Evolutionary conservation across 2,797 vertebrate species (phyloP).

Genomic region (Tangara arthus): DNA sequence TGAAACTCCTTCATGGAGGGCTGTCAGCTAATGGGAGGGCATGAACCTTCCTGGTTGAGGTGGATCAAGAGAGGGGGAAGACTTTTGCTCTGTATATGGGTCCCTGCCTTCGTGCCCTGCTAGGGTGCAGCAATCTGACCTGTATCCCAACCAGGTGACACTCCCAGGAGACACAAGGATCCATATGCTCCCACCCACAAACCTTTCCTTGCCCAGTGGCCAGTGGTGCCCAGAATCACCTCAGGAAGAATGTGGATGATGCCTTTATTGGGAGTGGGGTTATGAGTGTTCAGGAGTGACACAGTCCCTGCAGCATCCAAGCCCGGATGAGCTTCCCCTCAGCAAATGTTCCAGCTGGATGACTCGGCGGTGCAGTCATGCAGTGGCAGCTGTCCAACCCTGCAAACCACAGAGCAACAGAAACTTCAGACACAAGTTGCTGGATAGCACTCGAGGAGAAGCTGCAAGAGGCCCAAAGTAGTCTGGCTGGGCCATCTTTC

Average conservation of each 20-base stretch:
- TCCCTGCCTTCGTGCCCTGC: neutral
- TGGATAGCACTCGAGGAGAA: neutral
- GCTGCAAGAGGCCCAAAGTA: neutral
- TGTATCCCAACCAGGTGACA: neutral
- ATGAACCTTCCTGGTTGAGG: neutral
- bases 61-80: neutral
- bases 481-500: neutral
- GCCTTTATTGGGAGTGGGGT: rapidly evolving
- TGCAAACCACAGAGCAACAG: neutral
- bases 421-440: neutral
- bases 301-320: neutral
- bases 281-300: neutral
- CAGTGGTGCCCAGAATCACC: neutral
- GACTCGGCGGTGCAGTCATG: rapidly evolving
- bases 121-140: neutral
- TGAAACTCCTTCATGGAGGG: neutral
- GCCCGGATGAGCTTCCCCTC: neutral
- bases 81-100: neutral
- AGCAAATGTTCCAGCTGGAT: neutral
- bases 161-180: neutral
- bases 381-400: neutral
- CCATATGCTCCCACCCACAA: neutral
- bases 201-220: neutral
- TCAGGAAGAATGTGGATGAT: neutral
- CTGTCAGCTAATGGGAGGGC: neutral